Percentiles rank a stretch among this genome's conserved stretches.
Conservation (phyloP, 2,888 invertebrate species). For the Nomada ruficornis region DNA sequence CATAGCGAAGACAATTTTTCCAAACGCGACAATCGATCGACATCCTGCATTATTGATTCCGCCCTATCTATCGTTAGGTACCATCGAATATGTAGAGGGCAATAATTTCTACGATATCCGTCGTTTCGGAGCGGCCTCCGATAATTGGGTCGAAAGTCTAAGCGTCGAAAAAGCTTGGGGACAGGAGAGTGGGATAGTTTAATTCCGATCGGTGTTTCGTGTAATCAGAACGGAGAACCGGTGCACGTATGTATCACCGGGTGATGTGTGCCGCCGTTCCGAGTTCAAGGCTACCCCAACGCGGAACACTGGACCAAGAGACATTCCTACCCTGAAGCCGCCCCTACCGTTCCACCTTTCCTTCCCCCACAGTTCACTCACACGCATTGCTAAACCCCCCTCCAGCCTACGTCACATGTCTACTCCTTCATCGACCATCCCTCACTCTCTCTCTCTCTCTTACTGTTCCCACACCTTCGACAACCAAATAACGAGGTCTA, state of each 20-base stretch:
- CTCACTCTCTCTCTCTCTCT: slow-evolving; percentile 7
- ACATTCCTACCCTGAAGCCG: slow-evolving; percentile 70
- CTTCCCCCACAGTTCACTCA: slow-evolving; percentile 47
- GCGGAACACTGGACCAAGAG: slow-evolving; percentile 77
- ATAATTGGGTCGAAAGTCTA: slow-evolving; percentile 50
- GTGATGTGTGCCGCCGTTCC: slow-evolving; percentile 50
- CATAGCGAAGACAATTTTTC: slow-evolving; percentile 6
- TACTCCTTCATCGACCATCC: slow-evolving; percentile 45
- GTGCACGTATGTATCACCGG: slow-evolving; percentile 13
- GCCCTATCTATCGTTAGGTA: slow-evolving; percentile 10
- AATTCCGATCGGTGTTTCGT: slow-evolving; percentile 16
- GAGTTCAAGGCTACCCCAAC: slow-evolving; percentile 82
- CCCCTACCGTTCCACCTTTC: slow-evolving; percentile 64
- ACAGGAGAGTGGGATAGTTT: background rate
- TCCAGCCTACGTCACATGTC: slow-evolving; percentile 33
- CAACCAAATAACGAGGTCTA: slow-evolving; percentile 29
- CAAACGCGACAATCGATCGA: slow-evolving; percentile 21
- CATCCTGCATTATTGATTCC: slow-evolving; percentile 28
- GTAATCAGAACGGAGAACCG: slow-evolving; percentile 24
- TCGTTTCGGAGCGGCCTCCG: slow-evolving; percentile 2
- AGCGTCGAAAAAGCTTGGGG: background rate
- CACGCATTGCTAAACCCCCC: slow-evolving; percentile 45
- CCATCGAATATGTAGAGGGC: slow-evolving; percentile 21
- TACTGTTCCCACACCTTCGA: slow-evolving; percentile 8
- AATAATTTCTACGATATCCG: slow-evolving; percentile 26